Percentiles rank a stretch among this genome's conserved stretches.
phyloP scores from a whole-genome alignment of 2,888 invertebrate genomes.

The Chrysolina haemoptera region DNA sequence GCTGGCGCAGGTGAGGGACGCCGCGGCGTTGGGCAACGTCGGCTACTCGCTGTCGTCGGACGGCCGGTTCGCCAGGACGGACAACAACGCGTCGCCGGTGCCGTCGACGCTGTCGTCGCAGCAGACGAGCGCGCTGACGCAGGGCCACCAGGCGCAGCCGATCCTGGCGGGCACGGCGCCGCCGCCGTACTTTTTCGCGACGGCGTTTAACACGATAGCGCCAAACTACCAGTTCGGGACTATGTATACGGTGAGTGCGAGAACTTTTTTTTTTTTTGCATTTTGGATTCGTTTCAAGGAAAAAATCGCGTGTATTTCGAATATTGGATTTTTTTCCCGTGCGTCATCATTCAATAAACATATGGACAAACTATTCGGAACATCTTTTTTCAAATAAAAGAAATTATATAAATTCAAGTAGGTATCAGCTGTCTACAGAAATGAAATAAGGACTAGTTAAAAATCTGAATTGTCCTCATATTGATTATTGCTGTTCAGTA shows the following conservation, averaged over 20 bases:
- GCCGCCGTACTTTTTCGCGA: constrained; percentile 83
- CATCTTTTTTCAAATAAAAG: too few species aligned
- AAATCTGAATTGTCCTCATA: too few species aligned
- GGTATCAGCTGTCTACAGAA: too few species aligned
- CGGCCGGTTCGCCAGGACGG: constrained; percentile 78
- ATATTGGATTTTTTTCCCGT: too few species aligned
- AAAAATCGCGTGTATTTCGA: too few species aligned
- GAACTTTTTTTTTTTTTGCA: background rate
- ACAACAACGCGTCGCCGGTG: constrained; percentile 87
- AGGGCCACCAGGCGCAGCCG: constrained; percentile 74
- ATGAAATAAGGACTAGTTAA: too few species aligned
- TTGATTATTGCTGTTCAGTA: too few species aligned
- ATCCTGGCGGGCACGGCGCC: constrained; percentile 77
- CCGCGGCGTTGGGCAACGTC: constrained; percentile 77
- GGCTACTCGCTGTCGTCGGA: constrained; percentile 77
- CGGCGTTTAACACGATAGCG: constrained; percentile 78
- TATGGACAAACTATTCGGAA: too few species aligned
- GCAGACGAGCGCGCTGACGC: constrained; percentile 75
- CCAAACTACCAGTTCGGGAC: constrained; percentile 82
- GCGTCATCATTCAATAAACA: too few species aligned
- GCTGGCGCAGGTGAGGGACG: constrained; percentile 78
- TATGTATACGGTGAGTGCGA: constrained; percentile 77
- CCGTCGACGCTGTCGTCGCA: constrained; percentile 83
- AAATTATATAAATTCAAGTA: too few species aligned
- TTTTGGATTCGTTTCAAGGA: background rate